These are phyloP conservation scores for Drosophila arizonae DNA, from an alignment of 1,140 invertebrate species.

Conservation along the genomic window DNA sequence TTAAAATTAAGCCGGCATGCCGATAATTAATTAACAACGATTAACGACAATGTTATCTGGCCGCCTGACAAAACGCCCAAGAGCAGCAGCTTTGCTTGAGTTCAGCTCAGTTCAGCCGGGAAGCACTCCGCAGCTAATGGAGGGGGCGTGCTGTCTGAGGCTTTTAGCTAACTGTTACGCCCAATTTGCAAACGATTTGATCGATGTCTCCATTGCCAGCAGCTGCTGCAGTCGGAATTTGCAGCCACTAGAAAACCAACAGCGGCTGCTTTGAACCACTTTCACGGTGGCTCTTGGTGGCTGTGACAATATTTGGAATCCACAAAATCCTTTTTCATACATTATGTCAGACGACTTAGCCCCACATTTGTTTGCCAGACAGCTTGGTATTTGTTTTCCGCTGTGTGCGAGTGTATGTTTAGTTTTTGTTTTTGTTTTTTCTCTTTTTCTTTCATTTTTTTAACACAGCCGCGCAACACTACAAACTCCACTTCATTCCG, in stretches of 20 bases:
- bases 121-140: background rate
- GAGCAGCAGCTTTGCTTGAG: conserved; percentile 49
- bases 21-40: conserved; percentile 75
- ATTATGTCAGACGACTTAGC: conserved; percentile 58
- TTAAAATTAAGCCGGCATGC: conserved; percentile 64
- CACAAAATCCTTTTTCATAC: conserved; percentile 69
- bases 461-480: conserved; percentile 1
- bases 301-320: conserved; percentile 49
- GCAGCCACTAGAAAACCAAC: background rate
- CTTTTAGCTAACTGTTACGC: conserved; percentile 41
- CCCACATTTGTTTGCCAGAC: conserved; percentile 55
- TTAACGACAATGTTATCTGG: conserved; percentile 75
- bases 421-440: background rate
- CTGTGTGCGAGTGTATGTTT: conserved; percentile 15
- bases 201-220: conserved; percentile 27
- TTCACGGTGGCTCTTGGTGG: conserved; percentile 27
- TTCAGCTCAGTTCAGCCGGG: conserved; percentile 53
- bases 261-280: conserved; percentile 21
- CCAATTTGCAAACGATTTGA: conserved; percentile 61
- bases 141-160: conserved; percentile 30
- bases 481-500: conserved; percentile 29
- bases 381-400: conserved; percentile 44
- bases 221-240: background rate
- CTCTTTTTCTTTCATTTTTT: conserved; percentile 16
- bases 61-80: conserved; percentile 58